Evolutionary conservation across 1,140 invertebrate genomes (phyloP), one percentile per base, ranked within the genome.

Genomic region (Ceratina australensis): DNA sequence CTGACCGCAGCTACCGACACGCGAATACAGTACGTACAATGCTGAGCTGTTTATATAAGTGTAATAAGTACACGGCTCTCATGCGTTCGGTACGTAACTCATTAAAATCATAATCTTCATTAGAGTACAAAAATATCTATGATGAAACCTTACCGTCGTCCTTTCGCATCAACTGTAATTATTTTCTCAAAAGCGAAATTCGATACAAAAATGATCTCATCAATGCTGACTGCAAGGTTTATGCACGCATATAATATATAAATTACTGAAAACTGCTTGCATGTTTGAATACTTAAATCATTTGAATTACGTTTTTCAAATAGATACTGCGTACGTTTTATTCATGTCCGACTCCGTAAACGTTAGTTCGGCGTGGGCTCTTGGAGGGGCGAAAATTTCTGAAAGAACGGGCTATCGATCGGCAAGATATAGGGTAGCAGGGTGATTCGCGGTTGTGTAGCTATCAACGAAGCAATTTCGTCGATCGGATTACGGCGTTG

Each of bases 11-110:
- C 83, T 78, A 77, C 61, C 68, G 77, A 57, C 49, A 56, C 65
- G 69, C 80, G 82, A 83, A 86, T 86, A 84, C 81, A 84, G 82
- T 83, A 66, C 72, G 61, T 78, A 82, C 82, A 86, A 84, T 84
- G 15, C 50, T 42, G 33, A 42, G 67, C 61, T 72, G 71, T 81
- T 86, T 84, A 78, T 76, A 78, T 85, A 82, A 84, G 81, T 71
- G 74, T 63, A 72, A 72, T 69, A n/a, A 33, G 22, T 24, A 49
- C 56, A n/a, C 8, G 28, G 13, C 33, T 60, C 33, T 13, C 26
- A 22, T 10, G 8, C 47, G 26, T 56, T 69, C 33, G 10, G 24
- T 16, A 16, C 13, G 56, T 59, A 18, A 13, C 24, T 72, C 61
- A 60, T 22, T 59, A 60, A 66, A 72, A 24, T 72, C 26, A 42